A percentile compares a stretch with the other conserved stretches of the same genome.
Evolutionary conservation across 2,113 vertebrate species (phyloP).

Genomic region (Empidonax traillii): DNA sequence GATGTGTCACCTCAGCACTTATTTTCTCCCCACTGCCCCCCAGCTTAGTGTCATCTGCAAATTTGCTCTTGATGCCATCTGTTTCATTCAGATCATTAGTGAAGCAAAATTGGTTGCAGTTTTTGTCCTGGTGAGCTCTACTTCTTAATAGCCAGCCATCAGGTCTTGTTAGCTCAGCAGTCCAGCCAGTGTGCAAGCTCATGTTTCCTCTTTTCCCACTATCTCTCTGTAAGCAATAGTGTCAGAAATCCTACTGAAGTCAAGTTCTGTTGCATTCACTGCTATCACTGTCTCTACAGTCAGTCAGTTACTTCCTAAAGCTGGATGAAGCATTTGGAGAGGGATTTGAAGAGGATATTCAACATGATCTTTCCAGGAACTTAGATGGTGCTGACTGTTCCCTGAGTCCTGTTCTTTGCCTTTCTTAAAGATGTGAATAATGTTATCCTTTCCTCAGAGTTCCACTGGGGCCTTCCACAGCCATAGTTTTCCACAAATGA

Average conservation of each 20-base stretch:
- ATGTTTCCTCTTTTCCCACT: not conserved
- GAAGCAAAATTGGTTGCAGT: not conserved
- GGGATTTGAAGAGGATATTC: not conserved
- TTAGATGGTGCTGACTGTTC: not conserved
- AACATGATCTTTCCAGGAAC: not conserved
- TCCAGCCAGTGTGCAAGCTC: not conserved
- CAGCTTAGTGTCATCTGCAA: not conserved
- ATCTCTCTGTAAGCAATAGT: not conserved
- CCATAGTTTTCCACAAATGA: not conserved
- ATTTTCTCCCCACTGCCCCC: fast-evolving
- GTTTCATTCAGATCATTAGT: not conserved
- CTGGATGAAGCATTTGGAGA: not conserved
- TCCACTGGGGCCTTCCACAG: not conserved
- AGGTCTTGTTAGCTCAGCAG: not conserved
- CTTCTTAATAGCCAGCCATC: not conserved
- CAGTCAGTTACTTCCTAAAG: not conserved
- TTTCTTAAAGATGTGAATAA: not conserved
- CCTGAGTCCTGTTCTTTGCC: not conserved
- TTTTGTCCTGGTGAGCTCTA: not conserved
- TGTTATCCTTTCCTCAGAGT: not conserved
- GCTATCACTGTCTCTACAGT: not conserved
- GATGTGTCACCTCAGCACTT: not conserved
- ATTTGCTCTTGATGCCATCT: not conserved
- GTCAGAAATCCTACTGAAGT: not conserved
- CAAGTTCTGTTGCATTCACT: not conserved